A percentile compares a stretch with the other conserved stretches of the same genome.
These are phyloP conservation scores for Chiloscyllium plagiosum DNA, from an alignment of 2,113 vertebrate genomes.

Conservation along the genomic window DNA sequence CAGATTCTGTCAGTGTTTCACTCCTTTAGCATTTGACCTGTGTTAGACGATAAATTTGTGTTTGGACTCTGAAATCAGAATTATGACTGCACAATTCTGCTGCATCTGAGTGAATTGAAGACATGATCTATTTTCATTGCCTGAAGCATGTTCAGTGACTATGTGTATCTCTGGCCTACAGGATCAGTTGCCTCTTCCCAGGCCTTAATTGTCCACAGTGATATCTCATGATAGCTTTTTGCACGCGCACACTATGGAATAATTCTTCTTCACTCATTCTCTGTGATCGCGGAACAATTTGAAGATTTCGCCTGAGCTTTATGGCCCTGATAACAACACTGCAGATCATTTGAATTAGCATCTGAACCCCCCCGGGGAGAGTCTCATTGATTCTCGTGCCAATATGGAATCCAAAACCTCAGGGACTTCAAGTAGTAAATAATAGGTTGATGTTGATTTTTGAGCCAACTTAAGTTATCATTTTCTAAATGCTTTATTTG, in stretches of 20 bases:
- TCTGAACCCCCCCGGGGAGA: not conserved
- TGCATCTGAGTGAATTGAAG: not conserved
- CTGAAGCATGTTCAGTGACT: not conserved
- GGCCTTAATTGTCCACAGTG: not conserved
- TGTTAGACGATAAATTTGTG: not conserved
- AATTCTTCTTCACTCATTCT: not conserved
- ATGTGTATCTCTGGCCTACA: not conserved
- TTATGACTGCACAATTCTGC: not conserved
- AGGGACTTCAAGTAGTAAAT: not conserved
- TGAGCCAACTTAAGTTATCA: constrained; percentile 19
- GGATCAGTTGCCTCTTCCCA: not conserved
- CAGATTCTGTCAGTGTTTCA: not conserved
- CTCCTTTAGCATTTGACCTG: not conserved
- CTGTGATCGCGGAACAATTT: not conserved
- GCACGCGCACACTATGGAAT: not conserved
- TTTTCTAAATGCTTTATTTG: constrained; percentile 2
- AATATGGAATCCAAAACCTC: not conserved
- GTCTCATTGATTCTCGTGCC: not conserved
- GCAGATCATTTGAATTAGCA: not conserved
- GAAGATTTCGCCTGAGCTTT: not conserved
- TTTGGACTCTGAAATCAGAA: not conserved
- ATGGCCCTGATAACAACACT: not conserved
- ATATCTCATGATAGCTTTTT: not conserved
- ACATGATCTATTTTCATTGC: not conserved
- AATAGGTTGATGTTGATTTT: not conserved